These are phyloP conservation scores for Tupiocoris notatus DNA, from an alignment of 2,888 invertebrate genomes.

Conservation along the genomic window DNA sequence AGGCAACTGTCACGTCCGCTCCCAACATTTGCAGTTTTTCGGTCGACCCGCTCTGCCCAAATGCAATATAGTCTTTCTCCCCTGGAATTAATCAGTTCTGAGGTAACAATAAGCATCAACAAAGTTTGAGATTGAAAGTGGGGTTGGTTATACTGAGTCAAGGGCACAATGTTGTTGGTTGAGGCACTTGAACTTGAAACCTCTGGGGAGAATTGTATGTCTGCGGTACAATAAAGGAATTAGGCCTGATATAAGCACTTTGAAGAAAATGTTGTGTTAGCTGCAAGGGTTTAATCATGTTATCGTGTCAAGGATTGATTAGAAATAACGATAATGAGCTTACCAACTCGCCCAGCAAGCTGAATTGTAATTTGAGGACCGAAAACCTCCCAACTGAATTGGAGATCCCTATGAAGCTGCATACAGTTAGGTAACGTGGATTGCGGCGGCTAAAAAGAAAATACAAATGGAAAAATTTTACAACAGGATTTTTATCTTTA, in stretches of 20 bases:
- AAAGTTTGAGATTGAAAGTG: too few species aligned
- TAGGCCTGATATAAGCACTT: too few species aligned
- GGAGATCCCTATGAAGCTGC: constrained; percentile 79
- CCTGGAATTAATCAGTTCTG: constrained; percentile 44
- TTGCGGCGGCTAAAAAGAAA: constrained; percentile 58
- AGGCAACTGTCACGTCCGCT: constrained; percentile 77
- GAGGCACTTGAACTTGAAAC: too few species aligned
- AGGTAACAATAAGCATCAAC: not conserved
- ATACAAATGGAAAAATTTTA: constrained; percentile 1
- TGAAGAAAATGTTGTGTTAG: too few species aligned
- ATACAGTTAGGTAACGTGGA: constrained; percentile 76
- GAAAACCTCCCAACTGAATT: constrained; percentile 87
- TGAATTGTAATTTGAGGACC: constrained; percentile 84
- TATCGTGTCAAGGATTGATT: too few species aligned
- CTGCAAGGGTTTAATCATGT: too few species aligned
- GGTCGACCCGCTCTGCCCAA: constrained; percentile 78
- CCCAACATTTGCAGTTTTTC: constrained; percentile 76
- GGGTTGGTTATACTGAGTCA: too few species aligned
- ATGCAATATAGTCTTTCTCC: constrained; percentile 81
- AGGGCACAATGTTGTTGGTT: too few species aligned
- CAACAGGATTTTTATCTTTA: too few species aligned
- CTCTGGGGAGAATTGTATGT: too few species aligned
- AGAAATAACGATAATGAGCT: too few species aligned
- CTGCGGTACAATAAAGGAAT: too few species aligned
- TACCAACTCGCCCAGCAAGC: constrained; percentile 71